phyloP scores from a whole-genome alignment of 1,140 invertebrate genomes.

The Schlechtendalia chinensis region DNA sequence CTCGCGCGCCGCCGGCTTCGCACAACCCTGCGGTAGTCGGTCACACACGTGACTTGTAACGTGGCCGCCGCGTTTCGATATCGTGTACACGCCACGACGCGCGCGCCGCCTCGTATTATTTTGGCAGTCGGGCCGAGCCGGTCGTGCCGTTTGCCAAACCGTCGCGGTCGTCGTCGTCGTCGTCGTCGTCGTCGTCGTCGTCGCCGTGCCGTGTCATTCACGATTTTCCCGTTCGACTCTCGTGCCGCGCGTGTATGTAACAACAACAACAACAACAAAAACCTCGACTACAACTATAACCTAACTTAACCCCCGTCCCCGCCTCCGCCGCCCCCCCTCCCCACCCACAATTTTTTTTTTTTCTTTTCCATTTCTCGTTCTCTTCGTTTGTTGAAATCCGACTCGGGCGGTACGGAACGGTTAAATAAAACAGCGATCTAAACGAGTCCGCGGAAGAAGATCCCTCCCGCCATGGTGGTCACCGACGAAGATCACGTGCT shows the following conservation, averaged over 20 bases:
- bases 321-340: neutral
- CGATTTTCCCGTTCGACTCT: constrained; percentile 27
- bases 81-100: neutral
- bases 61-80: neutral
- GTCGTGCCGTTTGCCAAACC: constrained; percentile 45
- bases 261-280: no score
- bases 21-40: no score
- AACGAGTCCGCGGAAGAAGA: neutral
- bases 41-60: no score
- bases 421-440: no score
- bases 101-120: constrained; percentile 8
- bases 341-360: no score
- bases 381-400: no score
- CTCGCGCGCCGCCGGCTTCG: no score
- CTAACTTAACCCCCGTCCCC: no score
- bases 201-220: constrained; percentile 8
- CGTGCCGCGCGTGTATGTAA: no score
- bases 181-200: neutral
- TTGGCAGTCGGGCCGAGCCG: constrained; percentile 44
- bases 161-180: neutral
- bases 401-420: no score
- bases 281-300: no score
- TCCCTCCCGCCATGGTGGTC: neutral
- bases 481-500: constrained; percentile 34
- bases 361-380: neutral